Evolutionary conservation across 1,140 invertebrate genomes (phyloP).

Genomic region (Tyrophagus putrescentiae): DNA sequence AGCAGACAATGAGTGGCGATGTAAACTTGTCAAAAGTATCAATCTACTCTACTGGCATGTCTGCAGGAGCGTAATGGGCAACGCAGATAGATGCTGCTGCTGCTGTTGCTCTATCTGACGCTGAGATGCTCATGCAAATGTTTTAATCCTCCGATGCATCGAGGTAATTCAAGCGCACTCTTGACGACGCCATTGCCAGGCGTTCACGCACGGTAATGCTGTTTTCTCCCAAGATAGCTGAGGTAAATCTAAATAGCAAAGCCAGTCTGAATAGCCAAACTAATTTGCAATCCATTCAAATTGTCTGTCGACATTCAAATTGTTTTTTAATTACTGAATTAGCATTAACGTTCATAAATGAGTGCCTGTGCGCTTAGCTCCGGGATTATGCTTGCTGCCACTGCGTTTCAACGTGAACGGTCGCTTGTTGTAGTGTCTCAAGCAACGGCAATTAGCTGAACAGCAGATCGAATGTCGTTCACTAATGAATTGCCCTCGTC

Average conservation of each 20-base stretch:
- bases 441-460: no score
- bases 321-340: conserved; percentile 14
- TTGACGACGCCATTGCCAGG: not conserved
- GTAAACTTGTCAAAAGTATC: conserved; percentile 11
- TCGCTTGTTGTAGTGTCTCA: no score
- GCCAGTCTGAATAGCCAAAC: not conserved
- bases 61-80: not conserved
- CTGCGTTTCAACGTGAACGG: not conserved
- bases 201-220: no score
- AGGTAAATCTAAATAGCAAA: no score
- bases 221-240: no score
- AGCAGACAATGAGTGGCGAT: conserved; percentile 9
- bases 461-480: no score
- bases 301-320: not conserved
- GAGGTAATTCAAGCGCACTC: not conserved
- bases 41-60: not conserved
- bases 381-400: conserved; percentile 7
- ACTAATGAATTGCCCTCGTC: no score
- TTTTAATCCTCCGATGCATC: conserved; percentile 6
- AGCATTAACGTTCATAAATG: not conserved
- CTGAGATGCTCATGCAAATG: not conserved
- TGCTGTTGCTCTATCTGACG: no score
- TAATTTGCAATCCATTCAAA: not conserved
- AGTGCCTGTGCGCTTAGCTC: not conserved
- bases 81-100: no score